Conservation (phyloP, 1,140 invertebrate species). For the Cydia fagiglandana region DNA sequence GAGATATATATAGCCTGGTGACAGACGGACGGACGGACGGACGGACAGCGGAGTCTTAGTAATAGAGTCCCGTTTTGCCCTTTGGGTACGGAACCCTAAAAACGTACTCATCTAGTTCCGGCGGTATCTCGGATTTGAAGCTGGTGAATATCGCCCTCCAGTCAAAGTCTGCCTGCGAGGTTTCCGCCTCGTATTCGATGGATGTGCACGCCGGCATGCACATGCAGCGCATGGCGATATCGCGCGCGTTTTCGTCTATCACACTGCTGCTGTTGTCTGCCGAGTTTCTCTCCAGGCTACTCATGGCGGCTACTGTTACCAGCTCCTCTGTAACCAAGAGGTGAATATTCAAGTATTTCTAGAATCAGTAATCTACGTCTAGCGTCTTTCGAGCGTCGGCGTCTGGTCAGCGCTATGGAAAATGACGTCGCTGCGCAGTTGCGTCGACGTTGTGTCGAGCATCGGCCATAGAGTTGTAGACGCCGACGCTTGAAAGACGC, state of each 20-base stretch:
- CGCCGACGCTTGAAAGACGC: too few relatives aligned
- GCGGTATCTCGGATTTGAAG: conserved; percentile 50
- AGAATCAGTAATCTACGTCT: not conserved
- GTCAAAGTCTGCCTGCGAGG: conserved; percentile 83
- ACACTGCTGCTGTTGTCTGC: not conserved
- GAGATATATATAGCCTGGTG: too few relatives aligned
- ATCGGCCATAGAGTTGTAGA: too few relatives aligned
- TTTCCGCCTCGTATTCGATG: conserved; percentile 83
- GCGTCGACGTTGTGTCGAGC: too few relatives aligned
- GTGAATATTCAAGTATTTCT: not conserved
- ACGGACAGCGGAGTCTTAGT: too few relatives aligned
- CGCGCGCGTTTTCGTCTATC: conserved; percentile 50
- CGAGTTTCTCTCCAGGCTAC: conserved; percentile 46
- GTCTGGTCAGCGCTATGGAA: too few relatives aligned
- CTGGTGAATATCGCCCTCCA: conserved; percentile 78
- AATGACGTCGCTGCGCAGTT: too few relatives aligned
- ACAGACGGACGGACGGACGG: too few relatives aligned
- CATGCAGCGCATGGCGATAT: conserved; percentile 78
- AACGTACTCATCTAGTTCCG: conserved; percentile 53
- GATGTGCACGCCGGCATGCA: conserved; percentile 85
- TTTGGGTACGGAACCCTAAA: not conserved
- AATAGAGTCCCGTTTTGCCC: too few relatives aligned
- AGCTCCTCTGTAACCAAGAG: conserved; percentile 74
- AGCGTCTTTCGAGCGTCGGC: too few relatives aligned
- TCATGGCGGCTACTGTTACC: conserved; percentile 79